A percentile compares a stretch with the other conserved stretches of the same genome.
Conservation (phyloP, 1,140 invertebrate genomes). For the Battus philenor region DNA sequence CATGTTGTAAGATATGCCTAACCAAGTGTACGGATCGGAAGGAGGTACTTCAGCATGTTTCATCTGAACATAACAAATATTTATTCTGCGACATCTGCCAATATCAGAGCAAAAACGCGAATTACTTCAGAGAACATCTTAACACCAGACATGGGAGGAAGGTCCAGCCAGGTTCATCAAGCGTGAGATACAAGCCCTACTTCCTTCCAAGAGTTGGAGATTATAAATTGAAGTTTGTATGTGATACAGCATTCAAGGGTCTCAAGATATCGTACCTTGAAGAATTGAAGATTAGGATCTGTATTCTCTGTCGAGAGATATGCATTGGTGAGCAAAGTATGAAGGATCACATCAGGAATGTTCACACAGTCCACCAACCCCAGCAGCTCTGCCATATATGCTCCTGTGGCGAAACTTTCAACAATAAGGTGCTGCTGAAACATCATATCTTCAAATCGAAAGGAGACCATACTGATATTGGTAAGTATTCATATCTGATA, state of each 20-base stretch:
- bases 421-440: conserved; percentile 38
- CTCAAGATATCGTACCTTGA: conserved; percentile 19
- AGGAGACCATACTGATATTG: conserved; percentile 1
- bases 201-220: conserved; percentile 17
- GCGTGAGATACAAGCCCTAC: conserved; percentile 9
- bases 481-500: too few relatives aligned
- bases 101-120: conserved; percentile 23
- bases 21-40: conserved; percentile 20
- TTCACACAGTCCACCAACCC: conserved; percentile 1
- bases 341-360: conserved; percentile 23
- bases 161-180: not conserved
- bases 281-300: conserved; percentile 24
- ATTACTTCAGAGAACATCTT: conserved; percentile 26
- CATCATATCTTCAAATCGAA: conserved; percentile 45
- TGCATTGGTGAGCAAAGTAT: conserved; percentile 19
- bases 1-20: conserved; percentile 41
- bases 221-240: not conserved
- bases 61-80: conserved; percentile 19
- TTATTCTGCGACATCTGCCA: conserved; percentile 30
- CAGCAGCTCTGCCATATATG: conserved; percentile 21
- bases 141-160: conserved; percentile 19
- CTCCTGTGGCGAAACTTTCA: conserved; percentile 36
- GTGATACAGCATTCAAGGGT: conserved; percentile 8
- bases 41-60: conserved; percentile 25
- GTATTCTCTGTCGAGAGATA: conserved; percentile 39